Percentiles rank a stretch among this genome's conserved stretches.
Evolutionary conservation across 2,797 vertebrate genomes (phyloP).

Genomic region (Enteromius afrohamiltoni): DNA sequence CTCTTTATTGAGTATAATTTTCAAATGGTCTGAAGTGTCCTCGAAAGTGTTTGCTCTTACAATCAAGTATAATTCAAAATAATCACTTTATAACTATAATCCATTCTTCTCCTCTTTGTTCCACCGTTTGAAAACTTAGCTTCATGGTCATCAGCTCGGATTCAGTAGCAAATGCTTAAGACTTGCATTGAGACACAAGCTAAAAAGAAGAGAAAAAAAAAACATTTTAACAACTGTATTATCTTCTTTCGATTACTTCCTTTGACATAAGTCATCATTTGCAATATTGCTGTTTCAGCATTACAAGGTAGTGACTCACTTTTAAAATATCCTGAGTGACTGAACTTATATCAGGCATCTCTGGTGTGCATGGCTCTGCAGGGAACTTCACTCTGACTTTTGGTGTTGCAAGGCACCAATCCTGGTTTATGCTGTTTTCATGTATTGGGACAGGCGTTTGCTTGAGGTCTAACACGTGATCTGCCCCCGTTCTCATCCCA

Average conservation of each 20-base stretch:
- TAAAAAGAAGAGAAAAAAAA: slow-evolving; percentile 48
- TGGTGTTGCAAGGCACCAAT: slow-evolving; percentile 72
- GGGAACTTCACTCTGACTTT: slow-evolving; percentile 65
- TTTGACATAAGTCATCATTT: background rate
- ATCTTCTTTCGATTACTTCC: background rate
- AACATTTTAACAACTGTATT: background rate
- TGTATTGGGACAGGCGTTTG: slow-evolving; percentile 26
- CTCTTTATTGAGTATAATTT: slow-evolving; percentile 2
- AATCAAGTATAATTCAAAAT: background rate
- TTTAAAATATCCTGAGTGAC: slow-evolving; percentile 80
- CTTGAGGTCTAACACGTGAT: slow-evolving; percentile 21
- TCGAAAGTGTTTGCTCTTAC: background rate
- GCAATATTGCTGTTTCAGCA: background rate
- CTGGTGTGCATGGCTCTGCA: slow-evolving; percentile 79
- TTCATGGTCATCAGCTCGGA: slow-evolving; percentile 32
- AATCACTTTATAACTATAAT: background rate
- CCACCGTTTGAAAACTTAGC: slow-evolving; percentile 7
- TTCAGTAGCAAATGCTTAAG: slow-evolving; percentile 53
- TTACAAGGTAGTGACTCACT: slow-evolving; percentile 62
- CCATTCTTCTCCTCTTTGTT: slow-evolving; percentile 77
- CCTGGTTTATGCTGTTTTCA: slow-evolving; percentile 69
- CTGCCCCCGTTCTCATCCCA: slow-evolving; percentile 36
- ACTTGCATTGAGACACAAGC: slow-evolving; percentile 71
- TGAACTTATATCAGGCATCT: slow-evolving; percentile 86
- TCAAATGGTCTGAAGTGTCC: background rate